These are phyloP conservation scores for Fissipunctia ypsillon DNA, from an alignment of 2,888 invertebrate species.

Conservation along the genomic window DNA sequence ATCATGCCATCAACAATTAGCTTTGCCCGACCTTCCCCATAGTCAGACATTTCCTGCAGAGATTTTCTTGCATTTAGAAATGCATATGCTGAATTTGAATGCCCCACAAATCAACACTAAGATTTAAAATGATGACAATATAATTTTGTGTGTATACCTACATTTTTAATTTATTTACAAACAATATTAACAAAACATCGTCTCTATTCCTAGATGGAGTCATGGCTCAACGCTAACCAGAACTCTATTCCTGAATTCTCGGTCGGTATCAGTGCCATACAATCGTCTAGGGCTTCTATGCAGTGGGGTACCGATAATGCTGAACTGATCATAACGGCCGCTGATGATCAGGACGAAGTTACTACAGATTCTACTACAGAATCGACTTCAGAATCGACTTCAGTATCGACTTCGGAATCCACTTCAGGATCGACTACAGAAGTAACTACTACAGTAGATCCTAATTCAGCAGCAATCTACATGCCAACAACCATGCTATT, in stretches of 20 bases:
- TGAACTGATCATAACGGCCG: slow-evolving; percentile 74
- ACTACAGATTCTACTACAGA: neutral
- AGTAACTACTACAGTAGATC: slow-evolving; percentile 23
- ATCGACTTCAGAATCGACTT: neutral
- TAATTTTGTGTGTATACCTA: neutral
- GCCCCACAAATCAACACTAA: neutral
- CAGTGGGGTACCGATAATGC: slow-evolving; percentile 81
- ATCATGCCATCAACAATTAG: no score
- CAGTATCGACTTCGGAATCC: neutral
- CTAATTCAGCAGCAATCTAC: slow-evolving; percentile 70
- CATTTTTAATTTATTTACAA: neutral
- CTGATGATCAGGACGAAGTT: slow-evolving; percentile 11
- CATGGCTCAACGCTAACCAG: slow-evolving; percentile 78
- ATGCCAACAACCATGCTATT: slow-evolving; percentile 76
- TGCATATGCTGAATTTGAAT: neutral
- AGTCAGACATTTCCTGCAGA: no score
- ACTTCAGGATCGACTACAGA: neutral
- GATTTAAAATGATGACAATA: neutral
- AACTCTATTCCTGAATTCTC: slow-evolving; percentile 74
- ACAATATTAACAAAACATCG: neutral
- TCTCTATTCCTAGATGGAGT: slow-evolving; percentile 80
- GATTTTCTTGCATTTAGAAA: neutral
- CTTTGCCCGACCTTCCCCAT: no score
- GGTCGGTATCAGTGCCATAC: slow-evolving; percentile 77
- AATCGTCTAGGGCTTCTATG: slow-evolving; percentile 74